Percentiles rank a stretch among this genome's conserved stretches.
phyloP scores from a whole-genome alignment of 1,140 invertebrate genomes.

The Trypoxylus dichotomus region DNA sequence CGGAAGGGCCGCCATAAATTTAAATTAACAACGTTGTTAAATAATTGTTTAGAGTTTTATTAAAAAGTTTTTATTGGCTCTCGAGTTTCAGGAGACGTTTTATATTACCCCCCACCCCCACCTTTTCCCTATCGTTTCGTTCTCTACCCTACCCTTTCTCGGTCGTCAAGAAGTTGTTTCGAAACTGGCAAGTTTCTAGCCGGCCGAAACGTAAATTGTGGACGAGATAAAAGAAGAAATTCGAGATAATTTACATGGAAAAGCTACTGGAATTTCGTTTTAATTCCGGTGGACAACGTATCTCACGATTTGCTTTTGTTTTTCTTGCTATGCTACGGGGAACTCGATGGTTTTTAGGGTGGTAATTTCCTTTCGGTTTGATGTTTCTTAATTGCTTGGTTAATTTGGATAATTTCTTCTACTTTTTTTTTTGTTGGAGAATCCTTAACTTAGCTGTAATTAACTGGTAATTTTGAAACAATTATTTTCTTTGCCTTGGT shows the following conservation, averaged over 20 bases:
- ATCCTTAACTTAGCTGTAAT: too few relatives aligned
- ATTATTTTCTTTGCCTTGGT: too few relatives aligned
- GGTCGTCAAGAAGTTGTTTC: neutral
- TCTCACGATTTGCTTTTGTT: too few relatives aligned
- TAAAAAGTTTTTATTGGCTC: slow-evolving; percentile 24
- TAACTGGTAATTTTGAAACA: too few relatives aligned
- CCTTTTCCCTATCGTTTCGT: neutral
- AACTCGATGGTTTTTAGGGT: too few relatives aligned
- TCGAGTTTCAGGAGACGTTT: neutral
- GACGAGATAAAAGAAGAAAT: neutral
- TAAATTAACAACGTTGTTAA: slow-evolving; percentile 25
- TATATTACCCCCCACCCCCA: neutral
- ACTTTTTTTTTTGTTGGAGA: too few relatives aligned
- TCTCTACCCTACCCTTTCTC: neutral
- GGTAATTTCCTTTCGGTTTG: too few relatives aligned
- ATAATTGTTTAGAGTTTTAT: slow-evolving; percentile 23
- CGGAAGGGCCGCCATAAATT: neutral
- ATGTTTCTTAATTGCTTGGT: too few relatives aligned
- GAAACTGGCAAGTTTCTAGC: slow-evolving; percentile 11
- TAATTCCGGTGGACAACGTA: too few relatives aligned
- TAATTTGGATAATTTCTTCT: too few relatives aligned
- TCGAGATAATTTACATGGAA: slow-evolving; percentile 14
- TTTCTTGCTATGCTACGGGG: too few relatives aligned
- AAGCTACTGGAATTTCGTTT: too few relatives aligned
- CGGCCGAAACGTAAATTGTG: neutral